Evolutionary conservation across 2,888 invertebrate genomes (phyloP).

Genomic region (Pachymerium ferrugineum): DNA sequence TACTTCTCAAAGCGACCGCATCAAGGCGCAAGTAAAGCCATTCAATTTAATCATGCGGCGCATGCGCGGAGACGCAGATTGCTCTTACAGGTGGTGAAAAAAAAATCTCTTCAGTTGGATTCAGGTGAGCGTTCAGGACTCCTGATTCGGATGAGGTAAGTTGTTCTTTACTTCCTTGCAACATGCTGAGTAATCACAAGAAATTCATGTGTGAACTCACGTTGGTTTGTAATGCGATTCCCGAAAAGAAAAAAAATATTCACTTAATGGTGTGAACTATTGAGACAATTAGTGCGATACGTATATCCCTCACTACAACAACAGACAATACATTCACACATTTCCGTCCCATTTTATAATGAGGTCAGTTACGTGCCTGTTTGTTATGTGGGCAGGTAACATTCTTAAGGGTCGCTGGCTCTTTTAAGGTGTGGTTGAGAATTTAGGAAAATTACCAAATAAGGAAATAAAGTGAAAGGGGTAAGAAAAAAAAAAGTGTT

Average conservation of each 20-base stretch:
- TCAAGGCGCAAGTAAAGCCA: background rate
- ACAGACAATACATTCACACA: background rate
- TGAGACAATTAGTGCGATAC: too few species aligned
- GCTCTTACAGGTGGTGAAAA: background rate
- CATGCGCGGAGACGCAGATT: background rate
- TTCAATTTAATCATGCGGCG: background rate
- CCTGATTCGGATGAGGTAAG: slow-evolving; percentile 14
- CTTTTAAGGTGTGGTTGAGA: slow-evolving; percentile 2
- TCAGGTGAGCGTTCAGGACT: slow-evolving; percentile 1
- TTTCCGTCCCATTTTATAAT: slow-evolving; percentile 19
- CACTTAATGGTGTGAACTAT: too few species aligned
- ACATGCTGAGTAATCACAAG: background rate
- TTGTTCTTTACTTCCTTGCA: background rate
- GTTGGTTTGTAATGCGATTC: too few species aligned
- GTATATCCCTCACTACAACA: too few species aligned
- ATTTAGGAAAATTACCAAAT: background rate
- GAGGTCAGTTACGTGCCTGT: slow-evolving; percentile 12
- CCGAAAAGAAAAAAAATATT: too few species aligned
- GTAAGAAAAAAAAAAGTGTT: background rate
- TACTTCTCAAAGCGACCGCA: background rate
- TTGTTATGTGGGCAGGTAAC: slow-evolving; percentile 22
- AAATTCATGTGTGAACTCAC: background rate
- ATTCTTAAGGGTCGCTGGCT: slow-evolving; percentile 23
- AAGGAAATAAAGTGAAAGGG: background rate
- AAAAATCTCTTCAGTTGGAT: background rate